Conservation (phyloP, 2,888 invertebrate species). For the Acanthosepion lycidas region DNA sequence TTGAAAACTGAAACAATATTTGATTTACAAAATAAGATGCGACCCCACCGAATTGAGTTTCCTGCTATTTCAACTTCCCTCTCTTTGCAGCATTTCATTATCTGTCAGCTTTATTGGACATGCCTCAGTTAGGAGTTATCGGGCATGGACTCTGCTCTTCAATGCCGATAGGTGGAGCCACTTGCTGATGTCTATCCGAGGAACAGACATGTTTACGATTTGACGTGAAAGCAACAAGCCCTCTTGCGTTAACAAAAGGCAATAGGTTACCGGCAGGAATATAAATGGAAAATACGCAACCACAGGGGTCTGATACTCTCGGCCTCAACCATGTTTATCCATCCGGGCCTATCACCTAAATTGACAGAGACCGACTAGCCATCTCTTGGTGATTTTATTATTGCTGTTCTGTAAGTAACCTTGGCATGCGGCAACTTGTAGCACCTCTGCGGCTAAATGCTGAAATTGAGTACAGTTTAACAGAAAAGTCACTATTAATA, state of each 20-base stretch:
- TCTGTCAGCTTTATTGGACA: constrained; percentile 33
- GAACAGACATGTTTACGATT: constrained; percentile 33
- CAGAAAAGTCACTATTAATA: constrained; percentile 17
- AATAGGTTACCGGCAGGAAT: constrained; percentile 11
- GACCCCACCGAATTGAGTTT: neutral
- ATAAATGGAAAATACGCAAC: constrained; percentile 18
- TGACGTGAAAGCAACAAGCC: constrained; percentile 25
- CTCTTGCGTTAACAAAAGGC: neutral
- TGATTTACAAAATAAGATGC: neutral
- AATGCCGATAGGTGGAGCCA: neutral
- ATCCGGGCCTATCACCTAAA: neutral
- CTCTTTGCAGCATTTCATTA: neutral
- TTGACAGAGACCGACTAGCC: constrained; percentile 9
- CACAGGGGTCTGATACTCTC: neutral
- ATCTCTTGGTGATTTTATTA: neutral
- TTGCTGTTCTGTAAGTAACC: neutral
- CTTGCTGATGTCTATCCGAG: constrained; percentile 22
- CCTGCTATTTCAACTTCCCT: neutral
- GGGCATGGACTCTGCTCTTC: neutral
- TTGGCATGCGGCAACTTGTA: neutral
- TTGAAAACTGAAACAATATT: neutral
- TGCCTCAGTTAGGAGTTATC: constrained; percentile 18
- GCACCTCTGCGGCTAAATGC: constrained; percentile 5
- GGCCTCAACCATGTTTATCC: constrained; percentile 13
- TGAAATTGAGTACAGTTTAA: constrained; percentile 9